A percentile compares a stretch with the other conserved stretches of the same genome.
phyloP scores from a whole-genome alignment of 1,140 invertebrate species.

The Cydia pomonella region DNA sequence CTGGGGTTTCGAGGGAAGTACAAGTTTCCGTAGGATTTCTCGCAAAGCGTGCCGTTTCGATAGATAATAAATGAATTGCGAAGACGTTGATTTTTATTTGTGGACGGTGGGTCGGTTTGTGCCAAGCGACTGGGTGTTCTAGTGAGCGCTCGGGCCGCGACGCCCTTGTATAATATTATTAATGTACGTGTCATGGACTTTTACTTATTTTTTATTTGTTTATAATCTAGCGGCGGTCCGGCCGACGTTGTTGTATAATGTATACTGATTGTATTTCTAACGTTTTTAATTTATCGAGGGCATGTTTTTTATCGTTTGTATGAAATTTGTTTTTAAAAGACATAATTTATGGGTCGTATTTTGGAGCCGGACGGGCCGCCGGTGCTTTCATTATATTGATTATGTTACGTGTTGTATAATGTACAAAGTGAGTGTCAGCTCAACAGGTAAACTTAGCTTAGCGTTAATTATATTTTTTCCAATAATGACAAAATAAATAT shows the following conservation, averaged over 20 bases:
- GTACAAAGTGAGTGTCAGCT: constrained; percentile 77
- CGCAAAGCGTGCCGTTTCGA: constrained; percentile 20
- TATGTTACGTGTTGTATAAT: constrained; percentile 71
- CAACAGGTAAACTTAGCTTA: constrained; percentile 73
- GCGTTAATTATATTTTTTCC: constrained; percentile 66
- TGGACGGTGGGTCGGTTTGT: not conserved
- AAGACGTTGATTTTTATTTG: not conserved
- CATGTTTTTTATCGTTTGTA: constrained; percentile 39
- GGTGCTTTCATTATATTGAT: constrained; percentile 25
- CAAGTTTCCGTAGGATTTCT: constrained; percentile 17
- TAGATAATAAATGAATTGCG: constrained; percentile 12
- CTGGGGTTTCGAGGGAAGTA: not conserved
- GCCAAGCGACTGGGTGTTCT: not conserved
- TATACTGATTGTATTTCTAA: constrained; percentile 44
- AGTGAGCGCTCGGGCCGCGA: not conserved
- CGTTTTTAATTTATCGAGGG: constrained; percentile 37
- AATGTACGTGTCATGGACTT: constrained; percentile 27
- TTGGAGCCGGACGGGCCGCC: constrained; percentile 40
- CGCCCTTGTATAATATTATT: constrained; percentile 25
- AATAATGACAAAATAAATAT: constrained; percentile 67
- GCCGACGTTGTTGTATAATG: constrained; percentile 28
- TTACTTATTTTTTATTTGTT: constrained; percentile 28
- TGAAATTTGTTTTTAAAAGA: constrained; percentile 53
- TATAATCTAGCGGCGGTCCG: constrained; percentile 24
- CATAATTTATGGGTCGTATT: constrained; percentile 43